Percentiles rank a stretch among this genome's conserved stretches.
Conservation (phyloP, 2,888 invertebrate genomes). For the Amblyteles armatorius region DNA sequence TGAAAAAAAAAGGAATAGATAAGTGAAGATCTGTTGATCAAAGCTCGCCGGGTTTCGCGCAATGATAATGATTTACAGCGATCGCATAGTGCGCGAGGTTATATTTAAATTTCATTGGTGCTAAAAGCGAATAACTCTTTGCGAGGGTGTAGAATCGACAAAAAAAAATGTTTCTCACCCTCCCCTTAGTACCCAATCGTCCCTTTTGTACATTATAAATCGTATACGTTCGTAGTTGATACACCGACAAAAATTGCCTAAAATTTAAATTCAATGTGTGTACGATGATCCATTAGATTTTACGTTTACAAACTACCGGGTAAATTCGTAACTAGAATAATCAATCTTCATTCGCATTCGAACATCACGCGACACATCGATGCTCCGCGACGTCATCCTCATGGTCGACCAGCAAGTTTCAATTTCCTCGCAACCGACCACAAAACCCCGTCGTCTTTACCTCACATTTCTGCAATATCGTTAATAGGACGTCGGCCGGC, state of each 20-base stretch:
- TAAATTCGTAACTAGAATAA: constrained; percentile 84
- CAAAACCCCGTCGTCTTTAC: constrained; percentile 54
- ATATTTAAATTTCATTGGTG: constrained; percentile 35
- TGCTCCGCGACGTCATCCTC: constrained; percentile 1
- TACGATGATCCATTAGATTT: constrained; percentile 65
- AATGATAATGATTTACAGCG: constrained; percentile 50
- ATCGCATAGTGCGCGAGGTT: constrained; percentile 47
- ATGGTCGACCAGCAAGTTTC: constrained; percentile 18
- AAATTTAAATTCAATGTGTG: constrained; percentile 71
- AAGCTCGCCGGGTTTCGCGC: background rate
- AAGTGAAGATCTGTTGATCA: background rate
- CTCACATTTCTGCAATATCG: constrained; percentile 74
- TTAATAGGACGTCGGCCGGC: constrained; percentile 72
- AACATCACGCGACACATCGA: background rate
- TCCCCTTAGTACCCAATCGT: constrained; percentile 63
- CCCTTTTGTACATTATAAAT: constrained; percentile 84
- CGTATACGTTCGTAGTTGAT: constrained; percentile 84
- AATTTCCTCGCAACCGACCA: constrained; percentile 14
- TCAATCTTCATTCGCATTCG: constrained; percentile 69
- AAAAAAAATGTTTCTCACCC: constrained; percentile 39
- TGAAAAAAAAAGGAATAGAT: background rate
- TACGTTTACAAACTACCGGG: constrained; percentile 77
- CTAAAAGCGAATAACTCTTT: constrained; percentile 43
- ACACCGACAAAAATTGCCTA: constrained; percentile 83
- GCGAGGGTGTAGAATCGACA: constrained; percentile 46